Evolutionary conservation across 2,113 vertebrate genomes (phyloP), one percentile per base, ranked within the genome.

Genomic region (Engystomops pustulosus): DNA sequence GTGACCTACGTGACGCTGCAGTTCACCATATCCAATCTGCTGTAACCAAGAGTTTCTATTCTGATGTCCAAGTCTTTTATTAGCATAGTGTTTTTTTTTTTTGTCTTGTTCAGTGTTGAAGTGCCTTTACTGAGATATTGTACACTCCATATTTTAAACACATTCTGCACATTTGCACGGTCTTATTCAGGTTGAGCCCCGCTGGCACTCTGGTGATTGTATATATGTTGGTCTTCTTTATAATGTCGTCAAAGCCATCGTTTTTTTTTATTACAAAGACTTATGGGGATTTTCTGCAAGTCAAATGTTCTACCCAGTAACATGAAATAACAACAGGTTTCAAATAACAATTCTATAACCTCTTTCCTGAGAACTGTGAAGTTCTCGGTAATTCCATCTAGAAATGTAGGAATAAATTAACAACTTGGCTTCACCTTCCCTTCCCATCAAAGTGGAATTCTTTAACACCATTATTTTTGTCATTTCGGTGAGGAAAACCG

Each of bases 101-200:
- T 20, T 41, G 5, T 36, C 23, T 49, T 72, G n/a, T 47, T 27
- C 23, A 27, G 41, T 47, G 41, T 30, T 6, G 25, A 72, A 72
- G 70, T 74, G 70, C 70, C 70, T 74, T 74, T 74, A 17, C 12
- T 30, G 23, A 30, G 6, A 74, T 47, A 18, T 27, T 47, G 70
- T 47, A 74, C 70, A 47, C 70, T 47, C 23, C 27, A 9, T 49
- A 18, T 49, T 47, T 49, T 45, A 47, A 25, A 45, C 7, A 18
- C n/a, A 7, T 65, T 17, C 27, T 34, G 60, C 67, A 38, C 69
- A 18, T 72, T 72, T 45, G 38, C 69, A 25, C 23, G n/a, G 25
- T 74, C 70, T 47, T 25, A 45, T 25, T 45, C 69, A 47, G 14
- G 12, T 25, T 2, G 11, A 27, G 18, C 7, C 23, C 23, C 17